Percentiles rank a stretch among this genome's conserved stretches.
Conservation (phyloP, 1,140 invertebrate species). For the Dendroctonus ponderosae region DNA sequence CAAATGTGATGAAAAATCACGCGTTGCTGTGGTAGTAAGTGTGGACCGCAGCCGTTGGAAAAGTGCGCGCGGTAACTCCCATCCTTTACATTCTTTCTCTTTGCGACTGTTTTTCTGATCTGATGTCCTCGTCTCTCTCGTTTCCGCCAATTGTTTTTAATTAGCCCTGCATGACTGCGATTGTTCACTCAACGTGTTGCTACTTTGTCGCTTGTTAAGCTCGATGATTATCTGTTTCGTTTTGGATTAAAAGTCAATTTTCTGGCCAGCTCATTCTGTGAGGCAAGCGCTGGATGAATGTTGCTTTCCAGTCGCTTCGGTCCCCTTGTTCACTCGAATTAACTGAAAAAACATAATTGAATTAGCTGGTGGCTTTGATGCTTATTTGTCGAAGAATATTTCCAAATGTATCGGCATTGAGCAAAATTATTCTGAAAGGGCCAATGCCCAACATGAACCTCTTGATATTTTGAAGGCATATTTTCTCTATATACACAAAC, state of each 20-base stretch:
- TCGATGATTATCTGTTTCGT: slow-evolving; percentile 29
- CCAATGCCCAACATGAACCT: no score
- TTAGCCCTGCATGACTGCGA: slow-evolving; percentile 32
- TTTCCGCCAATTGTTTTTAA: slow-evolving; percentile 38
- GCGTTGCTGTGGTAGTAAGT: slow-evolving; percentile 44
- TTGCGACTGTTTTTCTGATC: slow-evolving; percentile 45
- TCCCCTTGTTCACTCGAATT: slow-evolving; percentile 2
- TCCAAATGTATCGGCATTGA: no score
- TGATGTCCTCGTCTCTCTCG: slow-evolving; percentile 34
- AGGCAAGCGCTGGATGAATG: slow-evolving; percentile 3
- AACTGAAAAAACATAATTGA: slow-evolving; percentile 13
- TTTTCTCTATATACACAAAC: no score
- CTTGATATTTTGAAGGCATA: no score
- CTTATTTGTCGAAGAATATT: not conserved
- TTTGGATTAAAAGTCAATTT: slow-evolving; percentile 36
- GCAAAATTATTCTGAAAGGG: no score
- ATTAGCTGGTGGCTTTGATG: not conserved
- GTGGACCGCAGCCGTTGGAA: slow-evolving; percentile 46
- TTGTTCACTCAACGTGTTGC: slow-evolving; percentile 33
- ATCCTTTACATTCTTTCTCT: slow-evolving; percentile 39
- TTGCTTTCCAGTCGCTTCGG: slow-evolving; percentile 1
- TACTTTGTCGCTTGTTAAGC: slow-evolving; percentile 33
- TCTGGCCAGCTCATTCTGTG: slow-evolving; percentile 20
- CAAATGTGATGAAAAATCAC: slow-evolving; percentile 50
- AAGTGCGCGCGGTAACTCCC: slow-evolving; percentile 48